Base-by-base conservation (phyloP, 2,113 vertebrate species). In the Ceuthmochares aereus region DNA sequence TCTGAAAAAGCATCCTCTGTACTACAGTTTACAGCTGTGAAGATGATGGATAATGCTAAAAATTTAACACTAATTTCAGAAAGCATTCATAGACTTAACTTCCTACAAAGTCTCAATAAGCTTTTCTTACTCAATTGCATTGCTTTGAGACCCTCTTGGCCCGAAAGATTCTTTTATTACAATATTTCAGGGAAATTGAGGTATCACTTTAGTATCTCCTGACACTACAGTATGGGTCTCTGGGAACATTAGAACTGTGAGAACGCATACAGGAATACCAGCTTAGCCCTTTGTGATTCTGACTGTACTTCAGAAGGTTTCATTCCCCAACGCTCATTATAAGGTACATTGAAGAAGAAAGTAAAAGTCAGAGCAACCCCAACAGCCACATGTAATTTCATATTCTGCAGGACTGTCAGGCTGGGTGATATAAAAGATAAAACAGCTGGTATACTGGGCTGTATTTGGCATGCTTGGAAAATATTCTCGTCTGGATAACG, bases 51-150 rank as follows among this genome's bases (percentile, higher is more conserved):
- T 92, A 96, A 95, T 43, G 68, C 60, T 62, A 82, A 89, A 20
- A 81, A 82, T 79, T 78, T 60, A 95, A 87, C 84, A 66, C 84
- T 29, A 40, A 95, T 91, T 92, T 79, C 79, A 91, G 87, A 76
- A 89, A 93, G 47, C 0, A 2, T 83, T 84, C 63, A 40, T 29
- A 80, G 42, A 62, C 47, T 43, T 40, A 12, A 82, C 87, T 91
- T 96, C 84, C 85, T 96, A 75, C 34, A 83, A 85, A 85, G 51
- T 30, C 42, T 79, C 66, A 51, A 7, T 29, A 60, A 40, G 17
- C 8, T 68, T 60, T 84, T 58, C 40, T 87, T 64, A 64, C 75
- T 76, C 55, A 45, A 42, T 21, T 23, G 3, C 0, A 1, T 55
- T 12, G 4, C 63, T 79, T 19, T 40, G 43, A 82, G 62, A 81